Percentiles rank a stretch among this genome's conserved stretches.
These are phyloP conservation scores for Danio jaintianensis DNA, from an alignment of 2,797 vertebrate genomes.

Conservation along the genomic window DNA sequence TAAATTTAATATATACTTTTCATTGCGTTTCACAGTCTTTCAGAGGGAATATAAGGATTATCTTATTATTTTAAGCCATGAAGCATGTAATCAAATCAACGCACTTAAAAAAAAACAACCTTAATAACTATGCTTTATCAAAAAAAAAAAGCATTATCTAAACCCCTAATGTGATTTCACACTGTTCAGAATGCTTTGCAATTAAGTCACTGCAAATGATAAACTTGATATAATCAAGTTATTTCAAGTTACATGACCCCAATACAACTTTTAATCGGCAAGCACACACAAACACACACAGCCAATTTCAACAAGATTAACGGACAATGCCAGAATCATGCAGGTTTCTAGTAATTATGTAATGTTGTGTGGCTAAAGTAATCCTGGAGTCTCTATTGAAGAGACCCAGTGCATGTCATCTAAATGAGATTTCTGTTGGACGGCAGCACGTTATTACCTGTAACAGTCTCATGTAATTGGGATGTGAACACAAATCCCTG, in stretches of 20 bases:
- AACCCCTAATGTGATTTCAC: background rate
- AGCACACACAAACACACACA: slow-evolving; percentile 29
- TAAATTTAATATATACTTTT: too few relatives aligned
- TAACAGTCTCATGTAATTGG: slow-evolving; percentile 19
- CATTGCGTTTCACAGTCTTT: background rate
- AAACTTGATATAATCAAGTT: slow-evolving; percentile 15
- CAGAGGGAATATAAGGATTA: background rate
- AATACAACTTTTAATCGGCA: slow-evolving; percentile 26
- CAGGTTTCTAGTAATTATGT: slow-evolving; percentile 36
- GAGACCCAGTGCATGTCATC: slow-evolving; percentile 28
- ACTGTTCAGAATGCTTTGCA: background rate
- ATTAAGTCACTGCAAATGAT: background rate
- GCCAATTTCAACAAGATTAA: slow-evolving; percentile 46
- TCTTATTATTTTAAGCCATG: background rate
- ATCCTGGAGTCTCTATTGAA: slow-evolving; percentile 45
- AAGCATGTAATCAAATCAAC: background rate
- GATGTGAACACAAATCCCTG: slow-evolving; percentile 27
- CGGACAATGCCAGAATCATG: slow-evolving; percentile 23
- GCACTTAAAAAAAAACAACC: background rate
- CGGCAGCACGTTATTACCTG: slow-evolving; percentile 5
- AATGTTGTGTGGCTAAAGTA: slow-evolving; percentile 41
- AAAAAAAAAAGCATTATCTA: background rate
- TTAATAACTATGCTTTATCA: background rate
- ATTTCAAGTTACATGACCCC: slow-evolving; percentile 38
- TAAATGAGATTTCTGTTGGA: slow-evolving; percentile 50